These are phyloP conservation scores for Isurus oxyrinchus DNA, from an alignment of 2,113 vertebrate species.

Conservation along the genomic window DNA sequence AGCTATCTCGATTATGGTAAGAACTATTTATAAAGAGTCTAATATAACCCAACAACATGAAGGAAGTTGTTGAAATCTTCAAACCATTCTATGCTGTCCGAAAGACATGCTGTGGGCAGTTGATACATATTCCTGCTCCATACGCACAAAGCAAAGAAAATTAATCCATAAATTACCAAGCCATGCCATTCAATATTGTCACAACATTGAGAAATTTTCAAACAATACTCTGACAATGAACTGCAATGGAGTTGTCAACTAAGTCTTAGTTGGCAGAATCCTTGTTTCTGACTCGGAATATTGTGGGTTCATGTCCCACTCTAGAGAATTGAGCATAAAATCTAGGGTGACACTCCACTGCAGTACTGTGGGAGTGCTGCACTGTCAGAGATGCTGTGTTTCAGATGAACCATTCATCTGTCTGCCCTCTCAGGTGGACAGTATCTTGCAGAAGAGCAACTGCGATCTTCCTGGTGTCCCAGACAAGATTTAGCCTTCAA, in stretches of 20 bases:
- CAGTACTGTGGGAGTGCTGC: not conserved
- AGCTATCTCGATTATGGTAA: not conserved
- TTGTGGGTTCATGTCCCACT: not conserved
- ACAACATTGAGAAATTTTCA: too few species aligned
- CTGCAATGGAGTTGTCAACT: not conserved
- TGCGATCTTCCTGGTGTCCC: not conserved
- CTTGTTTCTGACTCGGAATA: not conserved
- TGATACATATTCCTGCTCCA: not conserved
- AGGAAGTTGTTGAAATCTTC: not conserved
- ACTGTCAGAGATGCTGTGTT: not conserved
- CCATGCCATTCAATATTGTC: not conserved
- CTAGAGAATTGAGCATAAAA: not conserved
- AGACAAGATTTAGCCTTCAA: not conserved
- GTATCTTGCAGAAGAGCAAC: not conserved
- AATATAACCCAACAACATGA: not conserved
- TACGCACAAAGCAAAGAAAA: not conserved
- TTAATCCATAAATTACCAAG: constrained; percentile 1
- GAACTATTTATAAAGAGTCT: not conserved
- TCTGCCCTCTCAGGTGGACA: not conserved
- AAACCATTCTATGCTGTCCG: not conserved
- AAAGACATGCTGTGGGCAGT: not conserved
- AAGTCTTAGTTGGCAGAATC: not conserved
- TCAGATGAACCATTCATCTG: not conserved
- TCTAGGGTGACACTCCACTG: not conserved
- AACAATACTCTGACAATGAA: not conserved